Base-by-base conservation (phyloP, 2,113 vertebrate species). In the Caretta caretta region DNA sequence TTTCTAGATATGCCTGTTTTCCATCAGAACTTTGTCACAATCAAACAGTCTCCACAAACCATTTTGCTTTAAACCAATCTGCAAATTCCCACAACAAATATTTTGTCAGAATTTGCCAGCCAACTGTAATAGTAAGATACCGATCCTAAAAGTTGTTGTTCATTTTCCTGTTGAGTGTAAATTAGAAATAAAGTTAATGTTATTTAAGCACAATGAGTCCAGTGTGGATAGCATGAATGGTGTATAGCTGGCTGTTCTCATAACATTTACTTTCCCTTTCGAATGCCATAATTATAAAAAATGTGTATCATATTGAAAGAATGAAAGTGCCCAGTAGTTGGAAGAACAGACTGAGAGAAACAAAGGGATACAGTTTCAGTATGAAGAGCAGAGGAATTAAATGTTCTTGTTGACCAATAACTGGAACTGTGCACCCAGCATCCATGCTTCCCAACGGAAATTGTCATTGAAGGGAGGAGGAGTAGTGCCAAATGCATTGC, bases 311-410 rank as follows among this genome's bases (percentile, higher is more conserved):
- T 87, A 50, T 57, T 95, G 22, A 88, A 79, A 83, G 27, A 27
- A 87, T n/a, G 62, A 27, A 29, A 95, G 46, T 25, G 20, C 51
- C 57, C 46, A 16, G 72, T 86, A 53, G 80, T 88, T 54, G 85
- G 89, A n/a, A 92, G 93, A 91, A 87, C 83, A 91, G 90, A 24
- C 69, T 51, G 31, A 91, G 75, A 90, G 81, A 88, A 96, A 92
- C 38, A 84, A 90, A 93, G 80, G 35, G 35, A 88, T 48, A 22
- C 84, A 81, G 7, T 91, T 8, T 2, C 50, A 94, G 87, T 25
- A 65, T 19, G 17, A 57, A 72, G 10, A 83, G 69, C 69, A 81
- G 62, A 83, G 86, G 83, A 93, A 94, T 92, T 57, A 80, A 86
- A 84, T 79, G 79, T 88, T 85, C 87, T 89, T 91, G 53, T 92